Percentiles rank a stretch among this genome's conserved stretches.
phyloP scores from a whole-genome alignment of 1,140 invertebrate species.

The Heliconius eleuchia region DNA sequence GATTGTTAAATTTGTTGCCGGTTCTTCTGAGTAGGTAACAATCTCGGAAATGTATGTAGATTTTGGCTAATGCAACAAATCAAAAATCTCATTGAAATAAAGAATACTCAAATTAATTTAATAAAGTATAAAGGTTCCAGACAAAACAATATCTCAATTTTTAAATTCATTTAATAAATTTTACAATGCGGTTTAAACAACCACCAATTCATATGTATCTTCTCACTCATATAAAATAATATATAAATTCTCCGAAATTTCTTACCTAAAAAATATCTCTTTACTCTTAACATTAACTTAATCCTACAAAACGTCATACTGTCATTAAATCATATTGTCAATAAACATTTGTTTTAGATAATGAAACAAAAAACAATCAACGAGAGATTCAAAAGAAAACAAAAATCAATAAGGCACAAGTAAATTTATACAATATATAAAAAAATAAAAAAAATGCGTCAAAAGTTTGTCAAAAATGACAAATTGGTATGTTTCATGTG shows the following conservation, averaged over 20 bases:
- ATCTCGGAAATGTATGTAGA: no score
- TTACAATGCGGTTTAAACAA: conserved; percentile 29
- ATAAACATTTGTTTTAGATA: conserved; percentile 13
- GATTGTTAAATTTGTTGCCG: no score
- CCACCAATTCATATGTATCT: conserved; percentile 23
- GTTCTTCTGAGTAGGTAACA: no score
- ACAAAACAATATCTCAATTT: background rate
- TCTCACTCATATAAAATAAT: conserved; percentile 36
- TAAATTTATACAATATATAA: conserved; percentile 18
- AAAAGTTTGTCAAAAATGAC: background rate
- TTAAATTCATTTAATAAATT: conserved; percentile 24
- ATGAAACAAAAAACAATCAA: conserved; percentile 1
- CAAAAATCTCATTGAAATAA: no score
- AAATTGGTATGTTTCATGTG: background rate
- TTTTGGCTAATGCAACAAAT: no score
- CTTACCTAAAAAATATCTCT: conserved; percentile 33
- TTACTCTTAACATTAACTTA: conserved; percentile 28
- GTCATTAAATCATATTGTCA: background rate
- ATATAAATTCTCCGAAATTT: conserved; percentile 39
- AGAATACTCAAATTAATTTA: no score
- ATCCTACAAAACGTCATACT: conserved; percentile 16
- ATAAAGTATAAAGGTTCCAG: background rate
- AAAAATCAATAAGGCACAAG: conserved; percentile 34
- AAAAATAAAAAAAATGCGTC: conserved; percentile 29
- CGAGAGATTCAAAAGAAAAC: conserved; percentile 30